Evolutionary conservation across 2,113 vertebrate genomes (phyloP).

Genomic region (Procavia capensis): DNA sequence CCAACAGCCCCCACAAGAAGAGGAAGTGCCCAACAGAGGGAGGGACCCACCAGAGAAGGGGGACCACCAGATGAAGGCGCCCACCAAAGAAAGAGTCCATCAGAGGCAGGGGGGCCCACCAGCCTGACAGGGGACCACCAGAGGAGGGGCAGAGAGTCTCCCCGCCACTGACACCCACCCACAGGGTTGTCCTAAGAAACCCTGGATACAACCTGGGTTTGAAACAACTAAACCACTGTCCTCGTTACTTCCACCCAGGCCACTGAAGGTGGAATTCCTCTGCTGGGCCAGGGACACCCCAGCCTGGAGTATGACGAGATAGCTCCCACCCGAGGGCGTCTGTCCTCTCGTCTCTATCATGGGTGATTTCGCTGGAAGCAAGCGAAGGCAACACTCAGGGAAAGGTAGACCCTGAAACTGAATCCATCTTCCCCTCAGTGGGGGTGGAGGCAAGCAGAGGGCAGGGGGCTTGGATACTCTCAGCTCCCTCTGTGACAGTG

Average conservation of each 20-base stretch:
- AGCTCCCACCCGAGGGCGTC: neutral
- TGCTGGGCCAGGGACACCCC: neutral
- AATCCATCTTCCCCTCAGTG: fast-evolving
- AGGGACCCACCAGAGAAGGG: neutral
- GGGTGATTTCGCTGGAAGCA: neutral
- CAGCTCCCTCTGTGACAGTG: fast-evolving
- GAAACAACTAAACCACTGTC: neutral
- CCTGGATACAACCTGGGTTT: no score
- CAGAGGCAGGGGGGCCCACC: neutral
- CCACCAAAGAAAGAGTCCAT: no score
- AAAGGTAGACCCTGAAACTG: neutral
- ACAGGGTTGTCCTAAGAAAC: neutral
- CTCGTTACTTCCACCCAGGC: fast-evolving
- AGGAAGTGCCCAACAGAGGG: neutral
- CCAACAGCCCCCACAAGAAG: neutral
- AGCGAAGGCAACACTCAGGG: neutral
- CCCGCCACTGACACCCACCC: neutral
- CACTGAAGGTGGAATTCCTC: neutral
- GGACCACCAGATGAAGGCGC: no score
- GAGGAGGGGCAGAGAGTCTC: neutral
- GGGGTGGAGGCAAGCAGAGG: no score
- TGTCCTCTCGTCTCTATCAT: neutral
- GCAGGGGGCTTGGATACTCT: fast-evolving
- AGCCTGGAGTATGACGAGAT: fast-evolving
- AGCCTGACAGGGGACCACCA: neutral